Evolutionary conservation across 2,113 vertebrate genomes (phyloP), one percentile per base, ranked within the genome.

Genomic region (Sorex fumeus): DNA sequence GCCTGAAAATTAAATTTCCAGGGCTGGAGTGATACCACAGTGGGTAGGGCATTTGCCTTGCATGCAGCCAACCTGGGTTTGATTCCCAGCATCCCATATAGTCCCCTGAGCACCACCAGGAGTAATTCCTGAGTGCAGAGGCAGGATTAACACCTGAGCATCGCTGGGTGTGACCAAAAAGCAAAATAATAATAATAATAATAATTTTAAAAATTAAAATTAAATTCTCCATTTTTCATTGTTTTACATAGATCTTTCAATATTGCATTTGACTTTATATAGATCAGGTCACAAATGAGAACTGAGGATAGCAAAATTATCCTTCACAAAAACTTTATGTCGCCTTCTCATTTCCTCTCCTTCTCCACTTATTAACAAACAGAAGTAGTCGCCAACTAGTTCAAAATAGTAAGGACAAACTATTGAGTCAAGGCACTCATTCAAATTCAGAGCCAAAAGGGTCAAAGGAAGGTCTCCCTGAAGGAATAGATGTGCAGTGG

Each of bases 171-270:
- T n/a, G n/a, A n/a, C n/a, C n/a, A n/a, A n/a, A n/a, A n/a, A n/a
- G n/a, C n/a, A n/a, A n/a, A n/a, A n/a, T n/a, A n/a, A n/a, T n/a
- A n/a, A n/a, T n/a, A n/a, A n/a, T n/a, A n/a, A n/a, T n/a, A n/a
- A n/a, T n/a, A n/a, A n/a, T n/a, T n/a, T n/a, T n/a, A n/a, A 57
- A 90, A 87, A 79, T 53, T 85, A 57, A 90, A 87, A 79, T 53
- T 85, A 84, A 91, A 84, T 74, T 79, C 7, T 57, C 32, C 71
- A 79, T 70, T 95, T 94, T 30, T 62, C 21, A 71, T n/a, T 83
- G 7, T 36, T 91, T 88, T 86, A 92, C 27, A 75, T 9, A 88
- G 43, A 7, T 76, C 82, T 88, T 93, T 78, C 34, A 90, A 84
- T 30, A 92, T 13, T 23, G 83, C 32, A 92, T 25, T 76, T 88